Evolutionary conservation across 2,888 invertebrate species (phyloP).

Genomic region (Chydorus sphaericus): DNA sequence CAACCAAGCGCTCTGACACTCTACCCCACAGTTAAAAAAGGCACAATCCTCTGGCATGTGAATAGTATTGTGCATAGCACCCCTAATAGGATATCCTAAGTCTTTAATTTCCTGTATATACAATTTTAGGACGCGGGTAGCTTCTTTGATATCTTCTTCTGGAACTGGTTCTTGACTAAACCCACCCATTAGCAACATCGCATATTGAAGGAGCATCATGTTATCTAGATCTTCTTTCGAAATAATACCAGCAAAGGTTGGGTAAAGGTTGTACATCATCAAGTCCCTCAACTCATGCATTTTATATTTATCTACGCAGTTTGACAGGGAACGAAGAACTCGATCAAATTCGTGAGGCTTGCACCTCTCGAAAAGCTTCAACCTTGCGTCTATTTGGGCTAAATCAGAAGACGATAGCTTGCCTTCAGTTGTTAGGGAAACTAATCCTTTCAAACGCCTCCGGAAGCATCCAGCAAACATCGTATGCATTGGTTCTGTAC

Average conservation of each 20-base stretch:
- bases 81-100: neutral
- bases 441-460: neutral
- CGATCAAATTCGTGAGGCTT: neutral
- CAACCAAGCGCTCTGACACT: neutral
- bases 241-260: neutral
- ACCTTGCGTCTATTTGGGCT: neutral
- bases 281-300: neutral
- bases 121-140: neutral
- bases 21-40: slow-evolving; percentile 1
- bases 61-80: neutral
- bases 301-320: slow-evolving; percentile 3
- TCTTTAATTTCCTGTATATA: neutral
- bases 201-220: slow-evolving; percentile 4
- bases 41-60: neutral
- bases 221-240: neutral
- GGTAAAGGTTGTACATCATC: neutral
- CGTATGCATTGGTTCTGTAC: slow-evolving; percentile 2
- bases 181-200: slow-evolving; percentile 3
- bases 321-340: neutral
- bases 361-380: neutral
- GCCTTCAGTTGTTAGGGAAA: neutral
- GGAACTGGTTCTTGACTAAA: slow-evolving; percentile 1
- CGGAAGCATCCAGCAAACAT: slow-evolving; percentile 1
- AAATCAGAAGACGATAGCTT: neutral
- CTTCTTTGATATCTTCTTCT: neutral